Evolutionary conservation across 2,113 vertebrate species (phyloP).

Genomic region (Gila orcuttii): DNA sequence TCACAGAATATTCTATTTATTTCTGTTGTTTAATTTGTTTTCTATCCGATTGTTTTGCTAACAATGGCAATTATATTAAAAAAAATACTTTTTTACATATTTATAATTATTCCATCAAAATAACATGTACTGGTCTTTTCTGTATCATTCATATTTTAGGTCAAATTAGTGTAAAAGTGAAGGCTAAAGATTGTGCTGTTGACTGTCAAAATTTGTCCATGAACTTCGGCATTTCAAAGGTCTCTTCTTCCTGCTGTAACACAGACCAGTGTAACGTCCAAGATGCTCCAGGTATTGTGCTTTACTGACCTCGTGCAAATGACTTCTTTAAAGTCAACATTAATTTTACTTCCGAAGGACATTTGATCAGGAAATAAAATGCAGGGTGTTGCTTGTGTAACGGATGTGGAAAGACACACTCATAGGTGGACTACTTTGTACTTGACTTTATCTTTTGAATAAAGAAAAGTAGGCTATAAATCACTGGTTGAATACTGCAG

Average conservation of each 20-base stretch:
- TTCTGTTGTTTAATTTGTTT: neutral
- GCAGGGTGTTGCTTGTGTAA: neutral
- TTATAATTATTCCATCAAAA: neutral
- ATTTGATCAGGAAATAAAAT: neutral
- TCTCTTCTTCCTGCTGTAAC: neutral
- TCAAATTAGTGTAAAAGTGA: fast-evolving
- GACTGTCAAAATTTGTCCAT: neutral
- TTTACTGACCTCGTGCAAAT: neutral
- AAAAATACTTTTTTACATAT: neutral
- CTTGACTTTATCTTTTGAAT: too few relatives aligned
- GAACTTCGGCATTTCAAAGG: neutral
- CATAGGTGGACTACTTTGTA: neutral
- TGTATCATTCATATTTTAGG: neutral
- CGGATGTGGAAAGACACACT: too few relatives aligned
- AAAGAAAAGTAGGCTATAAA: too few relatives aligned
- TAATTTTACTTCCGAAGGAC: neutral
- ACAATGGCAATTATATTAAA: neutral
- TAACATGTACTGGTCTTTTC: neutral
- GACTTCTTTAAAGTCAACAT: neutral
- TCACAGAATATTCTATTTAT: neutral
- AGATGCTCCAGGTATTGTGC: neutral
- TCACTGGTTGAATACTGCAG: too few relatives aligned
- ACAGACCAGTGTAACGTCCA: neutral
- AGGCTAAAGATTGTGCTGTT: neutral
- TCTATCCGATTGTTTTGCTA: neutral